Base-by-base conservation (phyloP, 2,113 vertebrate genomes). In the Syngnathus scovelli region DNA sequence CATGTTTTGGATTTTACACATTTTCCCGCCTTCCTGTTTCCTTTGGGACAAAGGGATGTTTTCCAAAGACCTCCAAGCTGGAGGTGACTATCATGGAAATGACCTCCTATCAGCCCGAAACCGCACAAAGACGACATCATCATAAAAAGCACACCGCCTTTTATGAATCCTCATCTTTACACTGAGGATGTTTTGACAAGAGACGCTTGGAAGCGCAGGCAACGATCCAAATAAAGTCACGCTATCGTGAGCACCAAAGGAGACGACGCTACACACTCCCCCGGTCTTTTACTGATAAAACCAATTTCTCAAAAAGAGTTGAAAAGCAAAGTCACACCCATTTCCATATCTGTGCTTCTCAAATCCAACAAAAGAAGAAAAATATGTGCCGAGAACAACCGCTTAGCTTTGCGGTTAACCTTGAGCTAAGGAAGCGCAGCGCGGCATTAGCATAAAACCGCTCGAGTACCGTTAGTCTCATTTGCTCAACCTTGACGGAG, bases 401-500 rank as follows among this genome's bases (percentile, higher is more conserved):
- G 55, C 68, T 74, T 27, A 62, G 49, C 65, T 52, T 68, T 44
- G 54, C 36, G 11, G 33, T 71, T 70, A 72, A 88, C 79, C 80
- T 82, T 84, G 67, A 74, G 69, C 48, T 72, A 18, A 27, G 27
- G 66, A 80, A 72, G 51, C 63, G 66, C 8, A 49, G 51, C 58
- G 49, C 21, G 33, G 23, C 21, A 27, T 18, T 7, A 37, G 38
- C 51, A 37, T 68, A 64, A 67, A 65, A 66, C 6, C 21, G 62
- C 58, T 46, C 36, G 44, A 64, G 61, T 54, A n/a, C 19, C 54
- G 18, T 1, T 60, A 1, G 38, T 19, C 48, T 44, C 61, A 15
- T 62, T 62, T 38, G n/a, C 11, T 73, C 10, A 72, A 84, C 88
- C 84, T 88, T 84, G 82, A 81, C 64, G 74, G 63, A 74, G 69